A percentile compares a stretch with the other conserved stretches of the same genome.
Conservation (phyloP, 2,113 vertebrate species). For the Rhadina sibilatrix region DNA sequence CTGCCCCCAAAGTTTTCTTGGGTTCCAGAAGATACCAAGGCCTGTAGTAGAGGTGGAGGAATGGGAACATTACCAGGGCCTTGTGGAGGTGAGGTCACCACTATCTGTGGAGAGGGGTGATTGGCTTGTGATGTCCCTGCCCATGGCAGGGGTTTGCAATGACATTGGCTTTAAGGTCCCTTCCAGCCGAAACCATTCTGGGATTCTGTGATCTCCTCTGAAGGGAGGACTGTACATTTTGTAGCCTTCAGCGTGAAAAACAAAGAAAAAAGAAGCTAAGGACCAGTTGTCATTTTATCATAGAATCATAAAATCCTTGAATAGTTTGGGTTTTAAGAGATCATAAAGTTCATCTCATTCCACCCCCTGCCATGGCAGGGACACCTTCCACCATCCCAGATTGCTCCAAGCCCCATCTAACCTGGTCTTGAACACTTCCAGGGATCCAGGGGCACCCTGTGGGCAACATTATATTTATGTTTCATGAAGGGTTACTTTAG, state of each 20-base stretch:
- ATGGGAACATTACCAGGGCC: fast-evolving
- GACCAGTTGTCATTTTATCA: background rate
- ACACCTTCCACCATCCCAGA: background rate
- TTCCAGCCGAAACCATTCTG: background rate
- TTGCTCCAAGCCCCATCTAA: fast-evolving
- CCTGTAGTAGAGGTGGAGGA: background rate
- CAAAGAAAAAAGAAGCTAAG: background rate
- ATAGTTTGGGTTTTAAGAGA: background rate
- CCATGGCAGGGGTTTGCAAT: background rate
- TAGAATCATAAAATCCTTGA: no score
- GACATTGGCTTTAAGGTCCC: no score
- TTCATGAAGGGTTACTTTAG: background rate
- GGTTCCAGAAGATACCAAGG: background rate
- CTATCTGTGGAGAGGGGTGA: background rate
- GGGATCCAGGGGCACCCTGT: background rate
- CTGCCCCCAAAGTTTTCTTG: background rate
- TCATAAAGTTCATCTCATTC: background rate
- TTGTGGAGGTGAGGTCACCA: background rate
- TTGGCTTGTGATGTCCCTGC: background rate
- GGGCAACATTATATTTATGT: background rate
- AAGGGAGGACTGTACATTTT: background rate
- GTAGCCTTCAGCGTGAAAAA: background rate
- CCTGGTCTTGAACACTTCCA: background rate
- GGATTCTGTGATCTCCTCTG: background rate
- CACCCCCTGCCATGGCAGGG: background rate